Percentiles rank a stretch among this genome's conserved stretches.
These are phyloP conservation scores for Ericerus pela DNA, from an alignment of 1,140 invertebrate genomes.

Conservation along the genomic window DNA sequence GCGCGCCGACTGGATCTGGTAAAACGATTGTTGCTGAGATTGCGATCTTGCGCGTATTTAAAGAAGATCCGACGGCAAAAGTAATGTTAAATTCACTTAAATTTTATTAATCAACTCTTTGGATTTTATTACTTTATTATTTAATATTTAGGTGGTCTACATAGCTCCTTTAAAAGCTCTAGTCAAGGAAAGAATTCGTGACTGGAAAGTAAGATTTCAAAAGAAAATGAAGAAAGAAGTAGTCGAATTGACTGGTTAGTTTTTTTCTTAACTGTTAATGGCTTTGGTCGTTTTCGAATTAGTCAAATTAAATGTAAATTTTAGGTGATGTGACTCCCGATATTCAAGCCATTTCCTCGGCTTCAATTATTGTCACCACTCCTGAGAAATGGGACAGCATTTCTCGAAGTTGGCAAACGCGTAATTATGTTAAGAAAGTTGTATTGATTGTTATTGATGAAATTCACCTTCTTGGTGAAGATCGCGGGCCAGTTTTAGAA, in stretches of 20 bases:
- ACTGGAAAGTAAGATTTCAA: conserved; percentile 87
- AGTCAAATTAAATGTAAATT: neutral
- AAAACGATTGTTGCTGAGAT: conserved; percentile 98
- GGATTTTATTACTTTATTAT: conserved; percentile 7
- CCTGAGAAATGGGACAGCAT: conserved; percentile 99
- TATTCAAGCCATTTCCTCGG: conserved; percentile 60
- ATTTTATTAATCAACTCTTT: neutral
- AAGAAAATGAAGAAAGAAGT: conserved; percentile 65
- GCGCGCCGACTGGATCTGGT: conserved; percentile 95
- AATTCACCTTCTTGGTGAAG: conserved; percentile 90
- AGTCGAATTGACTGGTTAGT: conserved; percentile 81
- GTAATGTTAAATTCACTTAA: conserved; percentile 32
- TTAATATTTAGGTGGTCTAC: conserved; percentile 58
- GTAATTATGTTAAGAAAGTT: conserved; percentile 86
- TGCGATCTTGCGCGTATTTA: conserved; percentile 89
- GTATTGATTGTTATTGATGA: conserved; percentile 94
- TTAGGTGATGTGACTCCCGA: conserved; percentile 86
- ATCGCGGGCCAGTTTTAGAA: conserved; percentile 69
- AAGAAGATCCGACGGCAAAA: conserved; percentile 66
- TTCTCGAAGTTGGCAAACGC: conserved; percentile 90
- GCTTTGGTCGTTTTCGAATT: neutral
- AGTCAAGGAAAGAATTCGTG: conserved; percentile 87
- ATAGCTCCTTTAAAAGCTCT: conserved; percentile 97
- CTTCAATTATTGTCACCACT: conserved; percentile 93
- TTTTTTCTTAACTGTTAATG: conserved; percentile 22